These are phyloP conservation scores for Macrotis lagotis DNA, from an alignment of 2,113 vertebrate genomes.

Conservation along the genomic window DNA sequence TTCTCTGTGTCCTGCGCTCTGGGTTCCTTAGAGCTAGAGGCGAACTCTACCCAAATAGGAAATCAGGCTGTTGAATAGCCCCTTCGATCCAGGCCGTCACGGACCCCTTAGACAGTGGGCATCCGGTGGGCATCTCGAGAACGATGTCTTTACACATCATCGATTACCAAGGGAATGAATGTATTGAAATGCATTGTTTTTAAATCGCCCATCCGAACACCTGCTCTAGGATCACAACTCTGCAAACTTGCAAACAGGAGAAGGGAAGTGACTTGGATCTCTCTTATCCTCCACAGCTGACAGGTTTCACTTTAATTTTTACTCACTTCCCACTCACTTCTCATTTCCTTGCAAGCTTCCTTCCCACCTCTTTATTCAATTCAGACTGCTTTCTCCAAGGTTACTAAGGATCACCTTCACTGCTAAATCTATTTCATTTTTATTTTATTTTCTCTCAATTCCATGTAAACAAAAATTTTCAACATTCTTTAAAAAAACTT, in stretches of 20 bases:
- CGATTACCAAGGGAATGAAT: too few species aligned
- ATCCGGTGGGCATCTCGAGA: too few species aligned
- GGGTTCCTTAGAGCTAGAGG: too few species aligned
- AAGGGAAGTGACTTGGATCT: not conserved
- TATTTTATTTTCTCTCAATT: not conserved
- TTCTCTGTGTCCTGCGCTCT: too few species aligned
- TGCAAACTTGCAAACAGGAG: not conserved
- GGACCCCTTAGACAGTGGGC: too few species aligned
- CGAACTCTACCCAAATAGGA: too few species aligned
- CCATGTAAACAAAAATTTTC: not conserved
- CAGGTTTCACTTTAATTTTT: not conserved
- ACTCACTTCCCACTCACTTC: not conserved
- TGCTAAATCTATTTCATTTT: not conserved
- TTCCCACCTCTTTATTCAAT: not conserved
- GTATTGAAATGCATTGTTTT: too few species aligned
- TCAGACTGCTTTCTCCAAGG: not conserved
- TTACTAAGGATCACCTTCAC: not conserved
- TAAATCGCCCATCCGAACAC: too few species aligned
- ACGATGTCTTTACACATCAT: too few species aligned
- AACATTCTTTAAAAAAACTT: not conserved
- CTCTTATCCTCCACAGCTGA: not conserved
- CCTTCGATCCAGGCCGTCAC: too few species aligned
- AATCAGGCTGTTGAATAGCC: too few species aligned
- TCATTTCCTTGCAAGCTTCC: not conserved
- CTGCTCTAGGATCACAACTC: not conserved